Evolutionary conservation across 2,888 invertebrate species (phyloP), one percentile per base, ranked within the genome.

Genomic region (Drosophila vallismaia): DNA sequence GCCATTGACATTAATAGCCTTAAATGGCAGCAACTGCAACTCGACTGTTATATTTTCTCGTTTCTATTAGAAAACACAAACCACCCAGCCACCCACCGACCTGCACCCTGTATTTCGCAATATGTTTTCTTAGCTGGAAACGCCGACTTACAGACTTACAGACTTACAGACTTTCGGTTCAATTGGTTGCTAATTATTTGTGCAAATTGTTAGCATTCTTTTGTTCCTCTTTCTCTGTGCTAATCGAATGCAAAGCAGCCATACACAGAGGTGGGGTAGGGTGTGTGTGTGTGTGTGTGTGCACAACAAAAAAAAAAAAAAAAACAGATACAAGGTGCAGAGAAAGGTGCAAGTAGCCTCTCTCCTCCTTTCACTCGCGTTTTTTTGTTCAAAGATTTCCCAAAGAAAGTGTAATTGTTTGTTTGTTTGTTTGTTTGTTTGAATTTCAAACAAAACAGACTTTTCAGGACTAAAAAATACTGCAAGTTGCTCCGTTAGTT

Each of bases 1-100:
- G 62, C 64, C 53, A 64, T 57, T 60, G 71, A 54, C 67, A 77
- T 71, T 71, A 77, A 83, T 79, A 54, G 74, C 63, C 63, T 70
- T 42, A 73, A 57, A 58, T 73, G 55, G 50, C 29, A 12, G 24
- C 31, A 40, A 40, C 52, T 59, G 68, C 19, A 19, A 19, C 19
- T 19, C 19, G 19, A 19, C 19, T 19, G 19, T 2, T 19, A 19
- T 2, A 19, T 19, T 19, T 19, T 19, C 19, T 19, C 19, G 19
- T 19, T 19, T 19, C 19, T 19, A 19, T 19, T 19, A 19, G 19
- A 19, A 19, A 19, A 19, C 19, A 19, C 19, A 19, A 19, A 19
- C 19, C 19, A 19, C 19, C 19, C 19, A 19, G 2, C 60, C 38
- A n/a, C 12, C n/a, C n/a, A 3, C n/a, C 1, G 1, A 12, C 5